Base-by-base conservation (phyloP, 2,113 vertebrate species). In the Salvelinus sp. region DNA sequence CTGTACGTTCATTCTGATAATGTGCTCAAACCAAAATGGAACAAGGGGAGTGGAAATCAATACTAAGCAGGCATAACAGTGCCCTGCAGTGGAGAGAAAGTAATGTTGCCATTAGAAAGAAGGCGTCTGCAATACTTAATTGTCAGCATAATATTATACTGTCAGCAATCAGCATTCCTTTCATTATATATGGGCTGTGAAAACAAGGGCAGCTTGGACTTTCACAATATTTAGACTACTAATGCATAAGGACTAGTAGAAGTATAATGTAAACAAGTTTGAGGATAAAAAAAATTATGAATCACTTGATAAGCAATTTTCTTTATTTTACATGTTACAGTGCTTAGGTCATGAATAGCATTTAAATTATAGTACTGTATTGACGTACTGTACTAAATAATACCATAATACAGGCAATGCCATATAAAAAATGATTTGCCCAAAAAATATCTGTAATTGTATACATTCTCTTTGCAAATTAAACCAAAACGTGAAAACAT, bases 271-370 rank as follows among this genome's bases (percentile, higher is more conserved):
- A 62, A 23, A 22, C 58, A 62, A 7, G n/a, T 9, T 62, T n/a
- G 1, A 62, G 13, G 13, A 22, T 9, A 0, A 23, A 16, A 16
- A 22, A 9, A 62, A 7, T 0, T 9, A 10, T 57, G 54, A 57
- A 20, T 57, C 5, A 66, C 18, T 27, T 69, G 16, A 69, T 50
- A n/a, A 47, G 22, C 23, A 44, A 28, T 47, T 44, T 6, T 69
- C 22, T 69, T 44, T 69, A 69, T 12, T 69, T 38, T 16, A 69
- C 33, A 44, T 48, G 20, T 83, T 87, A 89, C 79, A 88, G 86
- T 88, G 73, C 80, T 86, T 88, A 76, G 86, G 84, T 90, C 85
- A 73, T 81, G 79, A 80, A 82, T 89, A 87, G 88, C 89, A 79
- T 86, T 85, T 82, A 80, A 76, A 81, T 72, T 75, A 75, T 83